Percentiles rank a stretch among this genome's conserved stretches.
Evolutionary conservation across 2,113 vertebrate genomes (phyloP).

Genomic region (Anarrhichthys ocellatus): DNA sequence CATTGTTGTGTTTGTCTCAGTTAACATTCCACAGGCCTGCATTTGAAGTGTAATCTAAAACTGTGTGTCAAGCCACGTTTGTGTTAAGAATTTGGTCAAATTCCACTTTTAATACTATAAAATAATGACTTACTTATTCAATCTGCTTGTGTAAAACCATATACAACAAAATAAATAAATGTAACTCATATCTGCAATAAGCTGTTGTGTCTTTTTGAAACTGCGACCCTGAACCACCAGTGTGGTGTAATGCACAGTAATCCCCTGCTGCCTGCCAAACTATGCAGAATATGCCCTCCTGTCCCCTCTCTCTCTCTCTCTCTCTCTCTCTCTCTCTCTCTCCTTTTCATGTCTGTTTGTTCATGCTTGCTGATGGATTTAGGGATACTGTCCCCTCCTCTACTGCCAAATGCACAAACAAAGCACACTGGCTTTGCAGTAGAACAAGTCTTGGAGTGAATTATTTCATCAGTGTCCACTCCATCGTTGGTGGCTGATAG

Average conservation of each 20-base stretch:
- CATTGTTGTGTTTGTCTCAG: background rate
- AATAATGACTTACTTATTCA: background rate
- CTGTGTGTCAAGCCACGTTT: background rate
- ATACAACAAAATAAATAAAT: background rate
- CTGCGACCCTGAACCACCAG: background rate
- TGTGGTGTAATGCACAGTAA: background rate
- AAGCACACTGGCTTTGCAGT: background rate
- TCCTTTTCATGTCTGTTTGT: background rate
- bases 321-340: background rate
- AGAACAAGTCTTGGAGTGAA: background rate
- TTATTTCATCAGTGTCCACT: background rate
- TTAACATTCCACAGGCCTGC: background rate
- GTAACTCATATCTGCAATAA: background rate
- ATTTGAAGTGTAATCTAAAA: background rate
- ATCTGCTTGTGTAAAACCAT: background rate
- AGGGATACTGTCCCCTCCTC: background rate
- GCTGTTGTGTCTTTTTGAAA: background rate
- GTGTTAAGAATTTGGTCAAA: background rate
- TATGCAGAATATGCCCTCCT: constrained; percentile 7
- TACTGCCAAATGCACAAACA: constrained; percentile 17
- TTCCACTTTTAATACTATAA: background rate
- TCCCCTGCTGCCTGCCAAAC: background rate
- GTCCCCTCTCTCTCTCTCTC: background rate
- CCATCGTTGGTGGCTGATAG: background rate
- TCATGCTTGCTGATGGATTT: constrained; percentile 21